Base-by-base conservation (phyloP, 2,888 invertebrate genomes). In the Dicranocentrus wangi region DNA sequence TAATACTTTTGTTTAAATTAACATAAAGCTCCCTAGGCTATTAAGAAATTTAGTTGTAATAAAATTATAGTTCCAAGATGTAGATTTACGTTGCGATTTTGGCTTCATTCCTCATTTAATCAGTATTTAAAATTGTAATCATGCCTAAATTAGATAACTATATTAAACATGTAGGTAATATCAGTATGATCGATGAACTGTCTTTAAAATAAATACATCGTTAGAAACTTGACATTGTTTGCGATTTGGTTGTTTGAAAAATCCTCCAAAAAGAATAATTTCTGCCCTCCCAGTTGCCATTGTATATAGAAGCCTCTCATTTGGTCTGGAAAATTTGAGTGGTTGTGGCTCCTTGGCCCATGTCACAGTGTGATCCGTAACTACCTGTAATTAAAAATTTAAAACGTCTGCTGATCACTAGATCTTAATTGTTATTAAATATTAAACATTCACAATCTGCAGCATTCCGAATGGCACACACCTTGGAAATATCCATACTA, bases 221-320 rank as follows among this genome's bases (percentile, higher is more conserved):
- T 79, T 86, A 8, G 86, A 85, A 19, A 86, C 86, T n/a, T 85
- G 81, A 69, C 86, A 86, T 2, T 82, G 32, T 1, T 72, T 58
- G 1, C 80, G 69, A 75, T 84, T 85, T 17, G 83, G 83, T 17
- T 94, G 94, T 88, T 95, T 95, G 87, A 94, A 93, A 85, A 98
- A 95, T 78, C 98, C 98, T n/a, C 98, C 98, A 90, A 98, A 98
- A 91, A 98, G 93, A 71, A 98, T 93, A 28, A 98, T 89, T 90
- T 98, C 98, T 13, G 95, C 95, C 88, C 95, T 94, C 15, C 97
- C 98, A 84, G 93, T 92, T 3, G 96, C 93, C 87, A 98, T 91
- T 39, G 96, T 94, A 88, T 97, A 97, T 87, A 97, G 91, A 85
- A 97, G 94, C 65, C 96, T 92, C 88, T 97, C 95, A 88, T 96